Base-by-base conservation (phyloP, 2,113 vertebrate genomes). In the Microtus montanus region DNA sequence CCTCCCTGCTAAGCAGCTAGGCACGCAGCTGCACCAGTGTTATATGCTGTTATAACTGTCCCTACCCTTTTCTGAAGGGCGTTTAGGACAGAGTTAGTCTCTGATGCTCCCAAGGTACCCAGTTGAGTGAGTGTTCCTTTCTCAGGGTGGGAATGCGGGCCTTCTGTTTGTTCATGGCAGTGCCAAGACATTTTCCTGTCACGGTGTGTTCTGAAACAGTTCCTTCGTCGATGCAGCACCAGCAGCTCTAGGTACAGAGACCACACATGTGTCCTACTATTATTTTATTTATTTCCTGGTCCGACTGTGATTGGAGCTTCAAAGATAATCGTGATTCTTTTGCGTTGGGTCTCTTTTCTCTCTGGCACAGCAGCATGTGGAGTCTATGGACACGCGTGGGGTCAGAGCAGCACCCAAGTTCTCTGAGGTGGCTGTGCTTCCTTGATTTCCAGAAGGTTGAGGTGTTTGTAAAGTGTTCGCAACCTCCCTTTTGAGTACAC, bases 331-430 rank as follows among this genome's bases (percentile, higher is more conserved):
- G 26, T 93, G 87, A 93, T 74, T 93, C 90, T 96, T 97, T 89
- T 85, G 7, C 41, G 82, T 6, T 30, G 97, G 41, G 94, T 97
- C 95, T 71, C 93, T 61, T 87, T 20, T 87, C 63, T 82, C 22
- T 96, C 71, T 58, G 10, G 41, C 44, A 96, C 30, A 87, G 0
- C 0, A 73, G 75, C 64, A 73, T 64, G 68, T 33, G 90, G 96
- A 92, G 97, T 96, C 96, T 96, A 96, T 84, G 49, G 92, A 94
- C 28, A 63, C 90, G 96, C 71, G 71, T 93, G 73, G 91, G 96
- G 91, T 19, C 30, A 96, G 87, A 95, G 77, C 3, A 92, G 61
- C 19, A 85, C 9, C 90, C 70, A 83, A 64, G 13, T 73, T 95
- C 79, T 96, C 87, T 88, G 86, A 96, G 74, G 77, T 94, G 89